Conservation (phyloP, 2,888 invertebrate genomes). For the Nemotelus nigrinus region DNA sequence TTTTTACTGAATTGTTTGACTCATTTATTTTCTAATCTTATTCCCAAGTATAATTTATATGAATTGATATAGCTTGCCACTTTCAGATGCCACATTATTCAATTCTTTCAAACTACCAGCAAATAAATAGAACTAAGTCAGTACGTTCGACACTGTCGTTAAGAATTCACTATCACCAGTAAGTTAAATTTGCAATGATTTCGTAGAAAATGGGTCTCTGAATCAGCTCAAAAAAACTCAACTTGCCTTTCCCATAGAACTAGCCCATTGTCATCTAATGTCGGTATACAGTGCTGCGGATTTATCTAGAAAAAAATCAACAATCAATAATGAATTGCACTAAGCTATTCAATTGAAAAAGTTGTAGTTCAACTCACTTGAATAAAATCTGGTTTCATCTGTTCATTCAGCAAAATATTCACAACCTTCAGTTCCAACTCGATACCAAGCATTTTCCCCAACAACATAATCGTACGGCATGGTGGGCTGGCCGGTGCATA, state of each 20-base stretch:
- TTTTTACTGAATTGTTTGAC: too few species aligned
- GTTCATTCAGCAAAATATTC: conserved; percentile 69
- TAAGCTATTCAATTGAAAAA: too few species aligned
- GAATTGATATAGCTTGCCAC: too few species aligned
- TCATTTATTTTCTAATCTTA: too few species aligned
- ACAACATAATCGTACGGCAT: conserved; percentile 69
- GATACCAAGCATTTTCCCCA: conserved; percentile 70
- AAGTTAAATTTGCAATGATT: not conserved
- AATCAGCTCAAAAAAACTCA: not conserved
- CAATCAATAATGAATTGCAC: not conserved
- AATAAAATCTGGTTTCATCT: conserved; percentile 70
- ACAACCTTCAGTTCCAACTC: conserved; percentile 70
- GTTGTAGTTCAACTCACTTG: conserved; percentile 63
- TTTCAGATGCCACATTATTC: too few species aligned
- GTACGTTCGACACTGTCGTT: too few species aligned
- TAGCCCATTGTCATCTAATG: conserved; percentile 69
- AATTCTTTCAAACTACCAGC: too few species aligned
- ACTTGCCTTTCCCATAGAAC: conserved; percentile 66
- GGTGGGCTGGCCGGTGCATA: conserved; percentile 71
- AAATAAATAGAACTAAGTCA: too few species aligned
- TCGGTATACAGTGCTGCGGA: conserved; percentile 70
- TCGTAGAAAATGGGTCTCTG: not conserved
- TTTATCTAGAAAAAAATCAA: conserved; percentile 60
- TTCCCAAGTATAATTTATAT: too few species aligned
- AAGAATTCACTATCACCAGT: too few species aligned